Evolutionary conservation across 1,140 invertebrate species (phyloP).

Genomic region (Bilobella aurantiaca): DNA sequence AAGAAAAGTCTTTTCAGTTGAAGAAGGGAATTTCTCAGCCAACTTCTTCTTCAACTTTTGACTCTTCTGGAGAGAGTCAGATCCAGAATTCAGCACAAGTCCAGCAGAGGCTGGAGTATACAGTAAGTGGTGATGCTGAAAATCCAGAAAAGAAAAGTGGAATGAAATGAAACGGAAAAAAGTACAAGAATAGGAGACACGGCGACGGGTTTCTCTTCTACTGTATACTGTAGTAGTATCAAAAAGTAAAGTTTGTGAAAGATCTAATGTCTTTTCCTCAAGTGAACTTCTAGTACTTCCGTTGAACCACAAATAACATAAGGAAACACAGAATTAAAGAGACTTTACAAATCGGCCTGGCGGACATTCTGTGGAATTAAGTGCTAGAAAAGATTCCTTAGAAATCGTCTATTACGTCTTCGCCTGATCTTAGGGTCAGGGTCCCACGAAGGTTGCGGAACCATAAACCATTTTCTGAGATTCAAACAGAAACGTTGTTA

Average conservation of each 20-base stretch:
- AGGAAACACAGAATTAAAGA: neutral
- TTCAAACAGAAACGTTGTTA: too few species aligned
- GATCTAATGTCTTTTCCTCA: neutral
- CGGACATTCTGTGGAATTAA: too few species aligned
- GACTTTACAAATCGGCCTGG: too few species aligned
- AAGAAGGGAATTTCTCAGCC: neutral
- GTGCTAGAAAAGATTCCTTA: too few species aligned
- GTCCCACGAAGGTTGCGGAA: too few species aligned
- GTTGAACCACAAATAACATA: neutral
- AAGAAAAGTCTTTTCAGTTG: neutral
- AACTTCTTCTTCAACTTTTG: neutral
- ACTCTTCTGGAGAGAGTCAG: neutral
- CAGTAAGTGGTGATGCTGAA: neutral
- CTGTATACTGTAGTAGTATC: neutral
- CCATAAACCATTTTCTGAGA: too few species aligned
- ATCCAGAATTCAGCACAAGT: neutral
- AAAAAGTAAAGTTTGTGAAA: neutral
- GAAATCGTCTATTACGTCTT: too few species aligned
- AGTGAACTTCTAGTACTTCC: neutral
- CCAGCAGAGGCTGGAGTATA: too few species aligned
- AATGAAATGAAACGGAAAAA: neutral
- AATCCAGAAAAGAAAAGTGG: neutral
- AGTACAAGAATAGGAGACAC: neutral
- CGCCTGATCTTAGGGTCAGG: too few species aligned
- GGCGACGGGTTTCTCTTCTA: neutral